These are phyloP conservation scores for Gymnothorax javanicus DNA, from an alignment of 2,797 vertebrate genomes.

Conservation along the genomic window DNA sequence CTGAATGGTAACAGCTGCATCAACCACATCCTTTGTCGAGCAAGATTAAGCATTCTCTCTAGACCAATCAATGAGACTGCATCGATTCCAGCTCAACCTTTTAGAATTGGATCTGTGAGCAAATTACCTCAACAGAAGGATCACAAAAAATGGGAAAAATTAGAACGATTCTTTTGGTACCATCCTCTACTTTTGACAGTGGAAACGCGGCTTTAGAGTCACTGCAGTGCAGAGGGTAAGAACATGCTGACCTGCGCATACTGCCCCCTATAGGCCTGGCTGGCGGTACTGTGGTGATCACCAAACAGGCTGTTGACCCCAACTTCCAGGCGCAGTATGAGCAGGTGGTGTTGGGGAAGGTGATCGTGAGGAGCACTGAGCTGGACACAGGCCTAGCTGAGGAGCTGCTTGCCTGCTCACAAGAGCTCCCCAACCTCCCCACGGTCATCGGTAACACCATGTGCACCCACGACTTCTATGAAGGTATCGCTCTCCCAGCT, in stretches of 20 bases:
- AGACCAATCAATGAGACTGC: too few relatives aligned
- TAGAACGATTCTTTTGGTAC: too few relatives aligned
- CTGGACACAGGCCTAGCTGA: constrained; percentile 76
- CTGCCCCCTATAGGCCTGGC: constrained; percentile 67
- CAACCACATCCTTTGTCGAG: too few relatives aligned
- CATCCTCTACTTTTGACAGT: too few relatives aligned
- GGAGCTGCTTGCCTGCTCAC: constrained; percentile 78
- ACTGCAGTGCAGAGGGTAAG: background rate
- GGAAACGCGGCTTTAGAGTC: background rate
- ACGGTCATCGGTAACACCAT: constrained; percentile 79
- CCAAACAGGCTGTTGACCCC: constrained; percentile 78
- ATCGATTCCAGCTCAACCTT: too few relatives aligned
- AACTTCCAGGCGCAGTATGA: constrained; percentile 80
- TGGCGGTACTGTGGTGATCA: constrained; percentile 82
- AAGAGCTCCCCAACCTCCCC: constrained; percentile 70
- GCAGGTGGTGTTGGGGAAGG: constrained; percentile 82
- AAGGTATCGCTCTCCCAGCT: constrained; percentile 69
- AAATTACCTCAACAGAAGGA: too few relatives aligned
- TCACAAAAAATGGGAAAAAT: too few relatives aligned
- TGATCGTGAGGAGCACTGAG: constrained; percentile 80
- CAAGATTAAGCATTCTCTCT: too few relatives aligned
- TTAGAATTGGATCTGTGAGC: background rate
- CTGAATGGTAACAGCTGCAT: too few relatives aligned
- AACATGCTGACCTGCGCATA: background rate
- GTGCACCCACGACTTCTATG: constrained; percentile 88